A percentile compares a stretch with the other conserved stretches of the same genome.
These are phyloP conservation scores for Aegithalos caudatus DNA, from an alignment of 2,113 vertebrate species.

Conservation along the genomic window DNA sequence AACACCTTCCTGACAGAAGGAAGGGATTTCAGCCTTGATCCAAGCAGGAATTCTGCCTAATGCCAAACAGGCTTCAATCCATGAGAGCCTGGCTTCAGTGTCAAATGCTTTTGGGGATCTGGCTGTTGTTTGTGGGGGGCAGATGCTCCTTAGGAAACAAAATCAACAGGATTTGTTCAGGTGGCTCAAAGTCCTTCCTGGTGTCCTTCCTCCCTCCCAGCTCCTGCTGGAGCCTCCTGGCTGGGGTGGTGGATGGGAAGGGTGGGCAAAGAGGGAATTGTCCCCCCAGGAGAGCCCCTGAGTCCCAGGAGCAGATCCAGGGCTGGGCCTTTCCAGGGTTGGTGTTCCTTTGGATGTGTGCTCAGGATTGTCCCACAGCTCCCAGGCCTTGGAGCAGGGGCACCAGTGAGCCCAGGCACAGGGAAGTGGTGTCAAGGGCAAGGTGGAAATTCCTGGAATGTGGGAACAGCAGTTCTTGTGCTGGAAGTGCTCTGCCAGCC, in stretches of 20 bases:
- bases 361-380: background rate
- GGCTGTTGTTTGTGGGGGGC: background rate
- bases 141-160: background rate
- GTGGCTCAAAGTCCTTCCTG: background rate
- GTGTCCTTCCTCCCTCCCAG: background rate
- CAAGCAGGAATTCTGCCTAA: background rate
- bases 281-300: background rate
- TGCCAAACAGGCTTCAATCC: background rate
- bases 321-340: background rate
- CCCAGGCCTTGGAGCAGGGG: background rate
- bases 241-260: background rate
- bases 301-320: background rate
- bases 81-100: background rate
- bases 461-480: background rate
- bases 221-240: background rate
- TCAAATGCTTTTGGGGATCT: background rate
- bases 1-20: background rate
- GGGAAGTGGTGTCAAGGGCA: background rate
- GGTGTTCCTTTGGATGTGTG: accelerated
- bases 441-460: accelerated
- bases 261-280: background rate
- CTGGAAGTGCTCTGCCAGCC: background rate
- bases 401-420: background rate
- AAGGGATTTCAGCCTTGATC: background rate
- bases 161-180: background rate